phyloP scores from a whole-genome alignment of 2,113 vertebrate species.

The Murina feae region DNA sequence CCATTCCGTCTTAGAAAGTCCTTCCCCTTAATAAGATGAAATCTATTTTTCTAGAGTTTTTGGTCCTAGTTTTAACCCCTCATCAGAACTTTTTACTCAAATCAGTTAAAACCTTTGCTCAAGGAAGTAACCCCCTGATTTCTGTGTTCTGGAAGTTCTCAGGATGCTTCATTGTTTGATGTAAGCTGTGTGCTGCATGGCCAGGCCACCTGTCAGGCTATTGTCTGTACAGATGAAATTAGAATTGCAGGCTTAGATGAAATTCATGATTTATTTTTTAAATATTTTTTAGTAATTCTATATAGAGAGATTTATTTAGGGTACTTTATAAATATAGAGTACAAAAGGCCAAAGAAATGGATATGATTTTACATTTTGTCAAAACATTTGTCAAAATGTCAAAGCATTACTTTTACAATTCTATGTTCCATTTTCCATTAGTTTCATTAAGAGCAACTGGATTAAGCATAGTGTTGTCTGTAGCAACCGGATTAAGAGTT shows the following conservation, averaged over 20 bases:
- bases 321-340: conserved; percentile 1
- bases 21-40: not conserved
- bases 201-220: not conserved
- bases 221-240: not conserved
- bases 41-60: not conserved
- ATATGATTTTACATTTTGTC: not conserved
- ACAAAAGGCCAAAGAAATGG: conserved; percentile 14
- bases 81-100: conserved; percentile 26
- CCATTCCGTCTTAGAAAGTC: not conserved
- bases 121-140: not conserved
- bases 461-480: not conserved
- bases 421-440: not conserved
- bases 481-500: not conserved
- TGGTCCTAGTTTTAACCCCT: not conserved
- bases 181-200: not conserved
- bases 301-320: not conserved
- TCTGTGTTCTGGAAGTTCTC: not conserved
- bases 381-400: too few relatives aligned
- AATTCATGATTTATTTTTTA: not conserved
- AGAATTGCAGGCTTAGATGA: not conserved
- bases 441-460: too few relatives aligned
- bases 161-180: not conserved
- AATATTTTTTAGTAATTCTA: not conserved
- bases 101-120: conserved; percentile 12
- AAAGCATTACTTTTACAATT: too few relatives aligned